phyloP scores from a whole-genome alignment of 53 echinoderm and acorn worm genomes.

The Mesocentrotus franciscanus region DNA sequence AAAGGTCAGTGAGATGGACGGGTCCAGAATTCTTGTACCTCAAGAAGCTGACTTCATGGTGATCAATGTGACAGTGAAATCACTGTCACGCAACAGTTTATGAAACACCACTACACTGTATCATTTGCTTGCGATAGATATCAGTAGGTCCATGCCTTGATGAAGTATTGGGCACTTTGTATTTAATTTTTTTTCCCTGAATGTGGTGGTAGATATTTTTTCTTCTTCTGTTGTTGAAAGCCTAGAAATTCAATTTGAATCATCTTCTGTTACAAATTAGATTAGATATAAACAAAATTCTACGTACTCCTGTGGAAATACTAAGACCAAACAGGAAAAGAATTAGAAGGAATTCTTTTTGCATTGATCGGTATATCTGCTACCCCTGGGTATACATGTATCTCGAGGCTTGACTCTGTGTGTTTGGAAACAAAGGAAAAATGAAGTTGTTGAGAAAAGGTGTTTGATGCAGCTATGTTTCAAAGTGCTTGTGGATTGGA shows the following conservation, averaged over 20 bases:
- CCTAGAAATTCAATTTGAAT: neutral
- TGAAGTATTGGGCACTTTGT: neutral
- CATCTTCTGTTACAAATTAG: neutral
- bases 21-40: neutral
- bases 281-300: neutral
- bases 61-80: neutral
- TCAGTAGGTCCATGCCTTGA: neutral
- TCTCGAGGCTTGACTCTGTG: neutral
- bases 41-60: neutral
- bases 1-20: constrained; percentile 9
- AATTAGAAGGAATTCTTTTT: neutral
- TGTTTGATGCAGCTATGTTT: constrained; percentile 40
- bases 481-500: constrained; percentile 43
- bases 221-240: neutral
- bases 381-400: neutral
- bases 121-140: neutral
- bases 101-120: neutral
- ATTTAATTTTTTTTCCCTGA: neutral
- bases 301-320: neutral
- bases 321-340: neutral
- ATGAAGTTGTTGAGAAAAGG: constrained; percentile 10
- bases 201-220: neutral
- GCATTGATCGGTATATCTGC: constrained; percentile 3
- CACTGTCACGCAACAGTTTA: neutral
- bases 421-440: constrained; percentile 38